These are phyloP conservation scores for Tenthredo notha DNA, from an alignment of 2,888 invertebrate species.

Conservation along the genomic window DNA sequence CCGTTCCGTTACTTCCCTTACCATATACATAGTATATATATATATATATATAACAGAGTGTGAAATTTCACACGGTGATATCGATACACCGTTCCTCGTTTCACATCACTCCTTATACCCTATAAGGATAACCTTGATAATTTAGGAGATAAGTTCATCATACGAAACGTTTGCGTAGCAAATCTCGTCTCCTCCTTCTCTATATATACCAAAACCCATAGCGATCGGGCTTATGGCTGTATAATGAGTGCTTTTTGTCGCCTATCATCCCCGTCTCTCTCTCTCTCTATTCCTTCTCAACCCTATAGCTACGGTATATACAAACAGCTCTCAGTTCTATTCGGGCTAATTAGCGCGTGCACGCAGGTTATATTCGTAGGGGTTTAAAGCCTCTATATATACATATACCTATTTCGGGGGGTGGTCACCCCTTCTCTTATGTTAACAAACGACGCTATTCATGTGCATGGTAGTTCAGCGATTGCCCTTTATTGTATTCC, in stretches of 20 bases:
- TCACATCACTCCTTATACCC: neutral
- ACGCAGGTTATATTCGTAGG: neutral
- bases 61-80: slow-evolving; percentile 48
- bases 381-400: neutral
- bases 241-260: neutral
- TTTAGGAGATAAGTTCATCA: neutral
- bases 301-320: neutral
- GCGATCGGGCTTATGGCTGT: neutral
- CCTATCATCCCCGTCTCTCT: neutral
- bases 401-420: neutral
- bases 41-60: neutral
- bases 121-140: slow-evolving; percentile 1
- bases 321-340: neutral
- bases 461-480: neutral
- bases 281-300: neutral
- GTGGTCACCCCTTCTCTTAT: neutral
- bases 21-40: neutral
- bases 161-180: neutral
- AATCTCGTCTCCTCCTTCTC: neutral
- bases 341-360: neutral
- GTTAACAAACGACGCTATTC: slow-evolving; percentile 6
- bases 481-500: neutral
- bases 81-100: slow-evolving; percentile 16
- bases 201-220: neutral
- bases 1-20: neutral